phyloP scores from a whole-genome alignment of 2,888 invertebrate species.

The Eupithecia vulgata region DNA sequence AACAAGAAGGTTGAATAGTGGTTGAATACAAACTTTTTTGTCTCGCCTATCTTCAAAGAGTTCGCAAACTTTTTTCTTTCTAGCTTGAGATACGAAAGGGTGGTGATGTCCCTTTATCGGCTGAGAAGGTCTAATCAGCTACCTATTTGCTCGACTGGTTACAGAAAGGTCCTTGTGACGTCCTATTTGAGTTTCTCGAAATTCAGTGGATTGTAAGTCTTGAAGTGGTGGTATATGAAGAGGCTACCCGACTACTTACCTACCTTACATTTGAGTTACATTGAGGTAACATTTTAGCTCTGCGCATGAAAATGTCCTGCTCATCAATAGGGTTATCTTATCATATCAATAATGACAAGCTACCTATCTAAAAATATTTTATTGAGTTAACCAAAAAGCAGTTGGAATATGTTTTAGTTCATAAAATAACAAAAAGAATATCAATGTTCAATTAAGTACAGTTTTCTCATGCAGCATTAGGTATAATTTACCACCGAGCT shows the following conservation, averaged over 20 bases:
- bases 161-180: constrained; percentile 29
- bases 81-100: constrained; percentile 34
- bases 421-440: too few relatives aligned
- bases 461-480: too few relatives aligned
- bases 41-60: constrained; percentile 17
- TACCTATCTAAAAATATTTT: too few relatives aligned
- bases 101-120: constrained; percentile 40
- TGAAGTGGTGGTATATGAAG: constrained; percentile 16
- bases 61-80: constrained; percentile 16
- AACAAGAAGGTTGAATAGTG: constrained; percentile 47
- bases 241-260: background rate
- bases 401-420: too few relatives aligned
- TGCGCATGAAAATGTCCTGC: background rate
- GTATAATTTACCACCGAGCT: too few relatives aligned
- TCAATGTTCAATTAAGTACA: too few relatives aligned
- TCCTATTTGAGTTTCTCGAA: constrained; percentile 24
- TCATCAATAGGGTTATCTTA: too few relatives aligned
- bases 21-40: constrained; percentile 40
- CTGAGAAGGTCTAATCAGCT: constrained; percentile 40
- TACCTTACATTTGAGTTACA: background rate
- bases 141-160: constrained; percentile 38
- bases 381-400: too few relatives aligned
- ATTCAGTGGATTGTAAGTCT: constrained; percentile 27
- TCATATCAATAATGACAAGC: too few relatives aligned
- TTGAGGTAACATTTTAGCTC: background rate